Base-by-base conservation (phyloP, 2,888 invertebrate species). In the Chrysopilus asiliformis region DNA sequence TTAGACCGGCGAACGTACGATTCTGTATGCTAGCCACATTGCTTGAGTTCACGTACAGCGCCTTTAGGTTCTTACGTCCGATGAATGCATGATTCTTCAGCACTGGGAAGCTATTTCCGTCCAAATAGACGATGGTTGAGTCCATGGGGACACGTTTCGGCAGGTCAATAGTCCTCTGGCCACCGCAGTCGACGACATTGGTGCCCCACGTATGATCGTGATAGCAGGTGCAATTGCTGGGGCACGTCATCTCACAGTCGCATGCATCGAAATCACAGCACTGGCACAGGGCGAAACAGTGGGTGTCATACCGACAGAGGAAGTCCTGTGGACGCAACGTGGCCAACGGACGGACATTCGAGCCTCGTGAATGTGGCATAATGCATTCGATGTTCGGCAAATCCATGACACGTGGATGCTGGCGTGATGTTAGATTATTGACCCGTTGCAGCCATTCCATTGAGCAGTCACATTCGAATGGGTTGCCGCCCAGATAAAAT, bases 171-270 rank as follows among this genome's bases (percentile, higher is more conserved):
- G 83, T 75, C 53, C 74, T 70, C 60, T 84, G 79, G 3, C 78
- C 77, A 43, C 86, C 85, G 60, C 90, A 91, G 57, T 90, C 90
- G 31, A 90, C 89, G 12, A 90, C 86, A 60, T 91, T 91, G 32
- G 87, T 86, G 47, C 81, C 80, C 89, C 91, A 93, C 39, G 86
- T 79, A 59, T 87, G 84, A 57, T 94, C 93, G 63, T 90, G 89
- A 65, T 89, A 93, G 60, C 94, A 94, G 47, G 84, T 80, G 67
- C 94, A 94, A 50, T 87, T 87, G 50, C 76, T 74, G 28, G 94
- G 94, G 55, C 94, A 94, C 42, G 86, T 89, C 86, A 91, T 93
- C 68, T 93, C 89, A 65, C 94, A 94, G 66, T 94, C 93, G 63
- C 94, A 94, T 42, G 87, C 89, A 59, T 90, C 91, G 56, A 89